Base-by-base conservation (phyloP, 2,113 vertebrate genomes). In the Pseudorhombus dupliciocellatus region DNA sequence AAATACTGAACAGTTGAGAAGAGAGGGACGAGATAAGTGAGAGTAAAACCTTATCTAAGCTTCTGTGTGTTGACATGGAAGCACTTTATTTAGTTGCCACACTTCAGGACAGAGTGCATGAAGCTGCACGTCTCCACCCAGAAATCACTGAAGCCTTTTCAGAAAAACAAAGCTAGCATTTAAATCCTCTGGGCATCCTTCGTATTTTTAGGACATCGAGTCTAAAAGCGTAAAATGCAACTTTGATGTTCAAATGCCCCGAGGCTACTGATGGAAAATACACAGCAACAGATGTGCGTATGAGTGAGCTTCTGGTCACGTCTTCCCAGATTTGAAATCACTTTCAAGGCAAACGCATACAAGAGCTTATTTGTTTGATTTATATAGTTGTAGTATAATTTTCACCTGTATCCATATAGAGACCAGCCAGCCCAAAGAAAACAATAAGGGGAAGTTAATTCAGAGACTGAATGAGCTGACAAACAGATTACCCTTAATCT, bases 1-100 rank as follows among this genome's bases (percentile, higher is more conserved):
- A n/a, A n/a, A n/a, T n/a, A n/a, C 24, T 11, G 40, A n/a, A n/a
- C 14, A 25, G 30, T 16, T 20, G 3, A 2, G 51, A 21, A 60
- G 28, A 24, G n/a, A n/a, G 56, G 22, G 60, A 63, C 57, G 57
- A 66, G 31, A 71, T 24, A 66, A 57, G 6, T 4, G 20, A 30
- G 46, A 66, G 31, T 51, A 4, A 34, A 68, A 42, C 4, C 42
- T 51, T 59, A 64, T 62, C 54, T 37, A 10, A 42, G 7, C 20
- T 15, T 42, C 56, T 24, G 22, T 56, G 26, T 12, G 28, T 20
- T 18, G 40, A 44, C 40, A 44, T 15, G 15, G 40, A 44, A 18
- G 15, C 40, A 16, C 40, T 1, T 44, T 18, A 44, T 44, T 44
- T 44, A 18, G 40, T 1, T 18, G 14, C 18, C 40, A 44, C 16